phyloP scores from a whole-genome alignment of 2,113 vertebrate genomes.

The Phoxinus phoxinus region DNA sequence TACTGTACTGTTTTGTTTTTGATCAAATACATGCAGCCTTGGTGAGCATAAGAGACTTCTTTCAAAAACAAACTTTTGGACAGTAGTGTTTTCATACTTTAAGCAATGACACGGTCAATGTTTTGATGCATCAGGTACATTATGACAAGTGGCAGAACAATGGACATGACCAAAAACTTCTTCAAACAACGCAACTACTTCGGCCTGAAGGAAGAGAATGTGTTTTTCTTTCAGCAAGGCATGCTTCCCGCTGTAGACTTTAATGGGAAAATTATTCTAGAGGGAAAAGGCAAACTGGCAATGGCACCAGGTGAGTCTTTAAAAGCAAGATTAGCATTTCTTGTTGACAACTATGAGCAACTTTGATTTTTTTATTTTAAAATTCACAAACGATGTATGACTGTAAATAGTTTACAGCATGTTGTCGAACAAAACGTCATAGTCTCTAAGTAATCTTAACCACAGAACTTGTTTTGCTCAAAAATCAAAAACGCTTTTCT shows the following conservation, averaged over 20 bases:
- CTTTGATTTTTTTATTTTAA: too few species aligned
- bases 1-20: too few species aligned
- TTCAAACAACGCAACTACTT: constrained; percentile 87
- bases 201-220: constrained; percentile 84
- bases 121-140: constrained; percentile 86
- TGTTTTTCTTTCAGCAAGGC: constrained; percentile 95
- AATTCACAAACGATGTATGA: background rate
- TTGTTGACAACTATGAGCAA: background rate
- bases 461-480: background rate
- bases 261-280: constrained; percentile 90
- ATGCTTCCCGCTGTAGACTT: constrained; percentile 97
- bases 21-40: too few species aligned
- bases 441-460: background rate
- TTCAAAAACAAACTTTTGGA: too few species aligned
- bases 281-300: constrained; percentile 87
- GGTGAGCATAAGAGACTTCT: too few species aligned
- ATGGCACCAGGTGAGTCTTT: constrained; percentile 90
- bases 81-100: too few species aligned
- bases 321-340: background rate
- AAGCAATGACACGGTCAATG: background rate
- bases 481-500: background rate
- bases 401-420: constrained; percentile 19
- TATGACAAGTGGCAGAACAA: constrained; percentile 95
- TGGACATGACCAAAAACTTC: constrained; percentile 88
- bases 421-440: background rate